A percentile compares a stretch with the other conserved stretches of the same genome.
phyloP scores from a whole-genome alignment of 2,113 vertebrate genomes.

The Thunnus maccoyii region DNA sequence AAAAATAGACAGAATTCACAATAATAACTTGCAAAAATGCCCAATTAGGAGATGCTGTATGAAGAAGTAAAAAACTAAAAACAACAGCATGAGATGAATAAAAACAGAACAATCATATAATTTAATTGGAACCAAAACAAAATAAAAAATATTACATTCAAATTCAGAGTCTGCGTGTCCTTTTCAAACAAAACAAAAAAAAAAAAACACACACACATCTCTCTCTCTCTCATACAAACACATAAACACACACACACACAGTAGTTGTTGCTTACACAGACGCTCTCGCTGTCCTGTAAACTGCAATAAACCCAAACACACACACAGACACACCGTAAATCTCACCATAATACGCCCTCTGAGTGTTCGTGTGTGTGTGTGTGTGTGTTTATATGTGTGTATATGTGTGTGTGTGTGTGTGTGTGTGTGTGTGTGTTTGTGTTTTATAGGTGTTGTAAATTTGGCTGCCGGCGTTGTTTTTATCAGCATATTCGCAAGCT shows the following conservation, averaged over 20 bases:
- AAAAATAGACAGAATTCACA: neutral
- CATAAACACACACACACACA: constrained; percentile 26
- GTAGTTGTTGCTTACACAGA: constrained; percentile 79
- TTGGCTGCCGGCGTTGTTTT: constrained; percentile 83
- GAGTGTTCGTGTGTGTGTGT: constrained; percentile 66
- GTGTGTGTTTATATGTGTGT: constrained; percentile 7
- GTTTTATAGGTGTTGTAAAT: constrained; percentile 84
- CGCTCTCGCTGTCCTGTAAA: constrained; percentile 78
- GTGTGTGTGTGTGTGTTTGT: constrained; percentile 47
- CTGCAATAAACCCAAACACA: constrained; percentile 81
- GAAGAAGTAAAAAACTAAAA: neutral
- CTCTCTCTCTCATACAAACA: constrained; percentile 4
- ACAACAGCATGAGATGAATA: neutral
- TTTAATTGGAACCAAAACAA: constrained; percentile 28
- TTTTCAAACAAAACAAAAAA: constrained; percentile 36
- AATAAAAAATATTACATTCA: constrained; percentile 42
- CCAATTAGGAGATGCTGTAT: neutral
- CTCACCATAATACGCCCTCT: constrained; percentile 76
- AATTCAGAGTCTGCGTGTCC: constrained; percentile 30
- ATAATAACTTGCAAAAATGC: neutral
- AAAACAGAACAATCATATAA: neutral
- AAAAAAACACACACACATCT: neutral
- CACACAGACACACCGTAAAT: constrained; percentile 78
- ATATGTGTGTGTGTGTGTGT: constrained; percentile 36
- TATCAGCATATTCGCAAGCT: constrained; percentile 86